These are phyloP conservation scores for Chesias legatella DNA, from an alignment of 2,888 invertebrate species.

Conservation along the genomic window DNA sequence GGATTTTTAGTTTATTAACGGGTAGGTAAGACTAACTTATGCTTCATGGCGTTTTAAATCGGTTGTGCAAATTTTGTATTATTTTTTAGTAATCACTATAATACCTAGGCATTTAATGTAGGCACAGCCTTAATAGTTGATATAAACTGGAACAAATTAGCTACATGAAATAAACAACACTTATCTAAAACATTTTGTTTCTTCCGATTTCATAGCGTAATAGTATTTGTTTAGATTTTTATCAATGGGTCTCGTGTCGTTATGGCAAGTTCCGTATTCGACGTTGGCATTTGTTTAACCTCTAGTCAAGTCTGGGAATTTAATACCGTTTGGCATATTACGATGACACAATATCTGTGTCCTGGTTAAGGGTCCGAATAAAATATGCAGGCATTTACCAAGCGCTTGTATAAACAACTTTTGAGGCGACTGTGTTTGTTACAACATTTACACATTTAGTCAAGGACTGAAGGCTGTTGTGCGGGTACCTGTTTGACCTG, in stretches of 20 bases:
- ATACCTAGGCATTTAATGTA: no score
- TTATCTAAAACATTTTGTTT: no score
- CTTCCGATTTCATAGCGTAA: no score
- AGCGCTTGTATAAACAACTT: conserved; percentile 19
- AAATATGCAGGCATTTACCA: conserved; percentile 23
- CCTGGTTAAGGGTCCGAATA: conserved; percentile 16
- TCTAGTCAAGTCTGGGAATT: conserved; percentile 49
- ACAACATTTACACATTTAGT: conserved; percentile 26
- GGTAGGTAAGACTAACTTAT: no score
- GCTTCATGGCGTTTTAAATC: no score
- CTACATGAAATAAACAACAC: no score
- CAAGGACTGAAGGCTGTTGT: conserved; percentile 49
- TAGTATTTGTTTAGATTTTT: conserved; percentile 2
- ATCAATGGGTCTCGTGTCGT: conserved; percentile 2
- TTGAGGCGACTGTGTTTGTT: conserved; percentile 15
- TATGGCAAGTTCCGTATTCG: conserved; percentile 45
- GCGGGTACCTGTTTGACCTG: conserved; percentile 45
- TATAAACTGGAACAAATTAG: no score
- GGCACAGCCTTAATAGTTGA: no score
- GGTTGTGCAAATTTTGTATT: no score
- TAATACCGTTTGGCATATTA: conserved; percentile 49
- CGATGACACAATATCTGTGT: conserved; percentile 48
- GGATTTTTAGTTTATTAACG: no score
- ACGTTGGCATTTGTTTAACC: conserved; percentile 59
- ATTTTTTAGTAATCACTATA: no score